These are phyloP conservation scores for Chaitophorus viminalis DNA, from an alignment of 2,888 invertebrate genomes.

Conservation along the genomic window DNA sequence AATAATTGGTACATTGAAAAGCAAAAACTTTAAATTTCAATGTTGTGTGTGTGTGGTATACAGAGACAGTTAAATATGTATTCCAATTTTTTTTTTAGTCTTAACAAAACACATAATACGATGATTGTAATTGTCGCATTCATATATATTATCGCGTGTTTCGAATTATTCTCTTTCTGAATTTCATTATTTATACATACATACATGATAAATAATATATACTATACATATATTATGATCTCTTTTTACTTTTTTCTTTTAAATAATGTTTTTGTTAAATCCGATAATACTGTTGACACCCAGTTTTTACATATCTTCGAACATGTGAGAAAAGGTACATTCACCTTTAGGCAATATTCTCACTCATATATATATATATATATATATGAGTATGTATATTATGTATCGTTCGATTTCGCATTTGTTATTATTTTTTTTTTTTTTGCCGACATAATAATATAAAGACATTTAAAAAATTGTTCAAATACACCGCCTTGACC, in stretches of 20 bases:
- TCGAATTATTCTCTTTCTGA: not conserved
- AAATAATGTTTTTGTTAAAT: not conserved
- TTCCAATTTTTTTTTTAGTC: too few relatives aligned
- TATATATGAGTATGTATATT: not conserved
- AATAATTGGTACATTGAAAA: too few relatives aligned
- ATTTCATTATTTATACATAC: too few relatives aligned
- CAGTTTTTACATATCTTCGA: not conserved
- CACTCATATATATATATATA: conserved; percentile 9
- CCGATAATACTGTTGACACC: not conserved
- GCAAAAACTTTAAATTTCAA: too few relatives aligned
- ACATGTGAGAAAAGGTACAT: conserved; percentile 10
- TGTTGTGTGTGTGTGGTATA: too few relatives aligned
- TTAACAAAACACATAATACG: not conserved
- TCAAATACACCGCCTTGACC: conserved; percentile 58
- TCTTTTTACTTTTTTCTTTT: not conserved
- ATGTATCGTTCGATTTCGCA: conserved; percentile 32
- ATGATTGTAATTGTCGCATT: not conserved
- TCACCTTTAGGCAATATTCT: conserved; percentile 37
- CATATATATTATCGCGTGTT: not conserved
- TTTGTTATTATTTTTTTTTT: conserved; percentile 33
- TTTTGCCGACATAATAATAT: conserved; percentile 52
- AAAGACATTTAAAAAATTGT: conserved; percentile 62
- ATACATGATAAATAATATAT: not conserved
- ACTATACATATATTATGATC: not conserved
- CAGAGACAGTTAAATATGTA: too few relatives aligned